Base-by-base conservation (phyloP, 2,113 vertebrate species). In the Rhagologus leucostigma region DNA sequence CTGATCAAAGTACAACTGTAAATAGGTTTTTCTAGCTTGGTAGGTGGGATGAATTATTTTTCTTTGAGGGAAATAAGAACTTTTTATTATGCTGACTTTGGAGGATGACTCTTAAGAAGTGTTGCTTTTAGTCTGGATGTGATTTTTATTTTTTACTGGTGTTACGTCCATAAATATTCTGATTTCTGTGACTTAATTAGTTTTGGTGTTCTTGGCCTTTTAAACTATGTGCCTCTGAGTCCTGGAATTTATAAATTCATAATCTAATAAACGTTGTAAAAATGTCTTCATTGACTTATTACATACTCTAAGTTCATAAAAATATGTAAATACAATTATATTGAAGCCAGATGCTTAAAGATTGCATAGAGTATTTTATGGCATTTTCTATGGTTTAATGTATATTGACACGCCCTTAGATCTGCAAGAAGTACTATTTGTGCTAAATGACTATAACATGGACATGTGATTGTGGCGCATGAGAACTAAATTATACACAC, bases 241-340 rank as follows among this genome's bases (percentile, higher is more conserved):
- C 97, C 96, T 97, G 97, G 96, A 96, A 96, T 98, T 98, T 98
- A 97, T 98, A 98, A 98, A 98, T 98, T 97, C 98, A 96, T 98
- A 98, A 98, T 97, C 97, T 97, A 98, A 99, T 98, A 98, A 98
- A 98, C 96, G 93, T 86, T 98, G 97, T 98, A 98, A 98, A 98
- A 98, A 97, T 70, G 52, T 97, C 97, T 97, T 96, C 92, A 89
- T 81, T 97, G 97, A 96, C 92, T 98, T 87, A 93, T 97, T 98
- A 96, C 77, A 64, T 95, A 57, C 93, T 96, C 42, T 17, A 88
- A 96, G 30, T 96, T 95, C 84, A 62, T 94, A 57, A 89, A 89
- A 84, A 76, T 78, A 74, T 97, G 79, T 97, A 97, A 97, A 96
- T 97, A 95, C 57, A 78, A 46, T 82, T 97, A 64, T 94, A 71